Base-by-base conservation (phyloP, 1,140 invertebrate genomes). In the Drepana arcuata region DNA sequence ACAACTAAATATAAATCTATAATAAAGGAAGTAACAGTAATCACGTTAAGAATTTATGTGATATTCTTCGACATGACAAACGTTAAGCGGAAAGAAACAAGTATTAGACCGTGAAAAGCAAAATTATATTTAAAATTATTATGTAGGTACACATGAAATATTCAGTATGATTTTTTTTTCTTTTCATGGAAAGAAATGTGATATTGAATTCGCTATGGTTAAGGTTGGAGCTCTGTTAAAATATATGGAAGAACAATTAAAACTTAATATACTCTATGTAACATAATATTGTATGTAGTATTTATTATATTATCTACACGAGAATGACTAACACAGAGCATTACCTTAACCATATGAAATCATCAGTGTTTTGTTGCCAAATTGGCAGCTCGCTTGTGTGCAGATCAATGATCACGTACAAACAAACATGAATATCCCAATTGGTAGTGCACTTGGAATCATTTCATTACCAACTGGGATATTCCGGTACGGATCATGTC, bases 181-280 rank as follows among this genome's bases (percentile, higher is more conserved):
- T n/a, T n/a, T n/a, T n/a, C n/a, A n/a, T n/a, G n/a, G n/a, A n/a
- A n/a, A n/a, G n/a, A 21, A 21, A 21, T 21, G 36, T 16, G 31
- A 15, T 28, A 29, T 30, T 25, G 37, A 32, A 14, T 35, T 24
- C 41, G 25, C 34, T 47, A 54, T 51, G 49, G 46, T 43, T 43
- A 52, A 64, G 55, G 47, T 44, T 18, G 49, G 42, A 46, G 43
- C 46, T 39, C 53, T 52, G 48, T 57, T 59, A 64, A 60, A 68
- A 62, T 57, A 64, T 75, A 72, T 71, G 71, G 71, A 78, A 75
- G 71, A 78, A 72, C 70, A 56, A 56, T 61, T 21, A 47, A 63
- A 72, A 66, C 54, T 63, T 67, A 73, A 65, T 39, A 60, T 63
- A 66, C 48, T 51, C 42, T 55, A 64, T 56, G 53, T 60, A 62